Conservation (phyloP, 2,113 vertebrate genomes). For the Malurus alboscapulatus region DNA sequence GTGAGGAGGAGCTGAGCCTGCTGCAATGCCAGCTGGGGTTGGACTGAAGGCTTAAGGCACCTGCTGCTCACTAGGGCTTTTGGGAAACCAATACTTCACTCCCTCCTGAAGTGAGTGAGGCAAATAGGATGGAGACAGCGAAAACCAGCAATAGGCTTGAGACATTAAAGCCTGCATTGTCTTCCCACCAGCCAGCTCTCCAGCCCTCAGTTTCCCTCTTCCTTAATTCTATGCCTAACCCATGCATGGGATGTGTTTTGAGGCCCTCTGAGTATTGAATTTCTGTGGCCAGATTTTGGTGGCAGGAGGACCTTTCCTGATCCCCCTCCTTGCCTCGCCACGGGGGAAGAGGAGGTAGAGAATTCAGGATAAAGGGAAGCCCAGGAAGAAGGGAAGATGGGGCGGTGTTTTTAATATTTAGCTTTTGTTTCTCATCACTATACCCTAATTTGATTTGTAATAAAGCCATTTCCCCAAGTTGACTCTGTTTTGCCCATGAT, state of each 20-base stretch:
- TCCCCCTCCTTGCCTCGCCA: neutral
- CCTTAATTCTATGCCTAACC: neutral
- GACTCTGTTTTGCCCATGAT: neutral
- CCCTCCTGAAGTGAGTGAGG: neutral
- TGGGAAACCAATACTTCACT: neutral
- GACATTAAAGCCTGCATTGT: rapidly evolving
- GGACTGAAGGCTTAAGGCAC: neutral
- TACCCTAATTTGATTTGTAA: neutral
- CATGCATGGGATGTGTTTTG: neutral
- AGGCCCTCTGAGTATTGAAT: neutral
- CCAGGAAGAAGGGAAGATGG: neutral
- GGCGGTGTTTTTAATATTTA: neutral
- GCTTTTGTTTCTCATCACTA: neutral
- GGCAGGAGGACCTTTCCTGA: neutral
- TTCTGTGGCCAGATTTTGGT: neutral
- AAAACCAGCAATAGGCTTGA: neutral
- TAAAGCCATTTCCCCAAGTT: neutral
- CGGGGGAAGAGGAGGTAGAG: neutral
- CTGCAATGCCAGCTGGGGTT: rapidly evolving
- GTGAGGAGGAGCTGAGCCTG: neutral
- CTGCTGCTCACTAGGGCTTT: neutral
- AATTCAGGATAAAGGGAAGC: neutral
- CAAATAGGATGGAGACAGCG: neutral
- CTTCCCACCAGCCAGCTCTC: neutral
- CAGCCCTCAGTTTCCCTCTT: neutral